These are phyloP conservation scores for Microcebus ravelobensis DNA, from an alignment of 2,113 vertebrate genomes.

Conservation along the genomic window DNA sequence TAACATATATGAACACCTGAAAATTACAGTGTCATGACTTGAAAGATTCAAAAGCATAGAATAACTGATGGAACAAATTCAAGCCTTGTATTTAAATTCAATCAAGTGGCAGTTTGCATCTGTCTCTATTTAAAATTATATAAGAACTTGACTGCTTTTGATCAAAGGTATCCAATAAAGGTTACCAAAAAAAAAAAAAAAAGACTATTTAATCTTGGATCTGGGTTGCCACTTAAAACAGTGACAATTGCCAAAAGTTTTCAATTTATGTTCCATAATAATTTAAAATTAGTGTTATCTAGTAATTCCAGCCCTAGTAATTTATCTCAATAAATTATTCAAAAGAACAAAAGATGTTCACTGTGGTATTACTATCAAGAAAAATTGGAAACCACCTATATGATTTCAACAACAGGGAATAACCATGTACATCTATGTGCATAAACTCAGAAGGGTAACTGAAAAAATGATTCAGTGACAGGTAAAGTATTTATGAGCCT, in stretches of 20 bases:
- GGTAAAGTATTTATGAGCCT: not conserved
- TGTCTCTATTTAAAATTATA: not conserved
- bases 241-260: not conserved
- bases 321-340: conserved; percentile 20
- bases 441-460: not conserved
- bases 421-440: not conserved
- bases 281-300: conserved; percentile 37
- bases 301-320: not conserved
- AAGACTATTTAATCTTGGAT: not conserved
- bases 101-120: conserved; percentile 14
- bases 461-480: not conserved
- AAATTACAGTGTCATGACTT: not conserved
- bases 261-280: not conserved
- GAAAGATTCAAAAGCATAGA: conserved; percentile 24
- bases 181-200: not conserved
- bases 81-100: not conserved
- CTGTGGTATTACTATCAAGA: not conserved
- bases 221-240: not conserved
- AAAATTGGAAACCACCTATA: not conserved
- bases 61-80: not conserved
- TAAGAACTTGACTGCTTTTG: not conserved
- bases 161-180: not conserved
- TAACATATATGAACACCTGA: not conserved
- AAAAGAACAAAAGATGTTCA: conserved; percentile 40
- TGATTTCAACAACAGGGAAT: not conserved